Base-by-base conservation (phyloP, 2,888 invertebrate species). In the Beris morrisii region DNA sequence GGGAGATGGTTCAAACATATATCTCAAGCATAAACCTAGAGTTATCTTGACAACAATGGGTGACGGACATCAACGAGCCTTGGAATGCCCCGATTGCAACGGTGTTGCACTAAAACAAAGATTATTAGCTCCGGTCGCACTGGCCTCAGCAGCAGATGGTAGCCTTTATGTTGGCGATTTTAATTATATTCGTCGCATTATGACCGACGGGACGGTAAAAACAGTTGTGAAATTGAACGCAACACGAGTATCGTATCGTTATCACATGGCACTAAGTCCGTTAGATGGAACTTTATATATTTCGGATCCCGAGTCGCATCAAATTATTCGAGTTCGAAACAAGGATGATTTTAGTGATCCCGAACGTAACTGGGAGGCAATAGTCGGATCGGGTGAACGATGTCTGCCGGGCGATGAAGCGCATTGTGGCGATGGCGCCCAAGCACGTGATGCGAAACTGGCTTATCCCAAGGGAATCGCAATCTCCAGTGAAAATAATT, bases 401-500 rank as follows among this genome's bases (percentile, higher is more conserved):
- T 97, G 97, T 78, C 82, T 95, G 4, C 95, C 95, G 0, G 94
- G 95, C 3, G 95, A 95, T 77, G 93, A 94, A 77, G 93, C 94
- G 0, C 93, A 94, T 74, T 99, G 98, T 79, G 98, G 98, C 0
- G 98, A 98, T 76, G 96, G 95, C 2, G 95, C 94, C 0, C 81
- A 92, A 54, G 97, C 97, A 0, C 85, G 92, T 65, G 93, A 95
- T 76, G 97, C 98, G 0, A 95, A 95, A 78, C 85, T 99, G 6
- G 93, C 95, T 0, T 96, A 95, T 79, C 96, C 97, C 0, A 98
- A 98, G 84, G 96, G 96, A 73, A 93, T 97, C 12, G 95, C 97
- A 0, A 93, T 97, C 0, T 93, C 94, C 0, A 90, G 89, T 12
- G 94, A 96, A 74, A 96, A 95, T 71, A 89, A 94, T 0, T 81